A percentile compares a stretch with the other conserved stretches of the same genome.
These are phyloP conservation scores for Lamproptera curius DNA, from an alignment of 2,888 invertebrate genomes.

Conservation along the genomic window DNA sequence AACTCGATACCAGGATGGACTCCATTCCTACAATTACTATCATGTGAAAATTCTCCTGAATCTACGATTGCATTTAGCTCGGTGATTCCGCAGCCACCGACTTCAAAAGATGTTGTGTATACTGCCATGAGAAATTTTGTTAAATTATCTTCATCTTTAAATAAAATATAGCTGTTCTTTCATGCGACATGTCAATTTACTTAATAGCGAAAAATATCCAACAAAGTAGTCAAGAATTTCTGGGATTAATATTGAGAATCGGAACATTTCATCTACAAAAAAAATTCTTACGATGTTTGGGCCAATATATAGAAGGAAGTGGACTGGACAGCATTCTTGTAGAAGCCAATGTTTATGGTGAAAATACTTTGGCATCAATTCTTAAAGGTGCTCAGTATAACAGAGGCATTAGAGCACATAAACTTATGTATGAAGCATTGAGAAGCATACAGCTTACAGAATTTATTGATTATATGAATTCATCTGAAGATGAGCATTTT, in stretches of 20 bases:
- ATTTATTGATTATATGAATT: constrained; percentile 21
- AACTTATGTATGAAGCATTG: constrained; percentile 26
- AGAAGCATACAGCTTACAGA: constrained; percentile 24
- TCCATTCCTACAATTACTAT: constrained; percentile 29
- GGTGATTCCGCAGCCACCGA: constrained; percentile 28
- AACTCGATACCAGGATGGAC: constrained; percentile 28
- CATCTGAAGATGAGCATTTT: constrained; percentile 5
- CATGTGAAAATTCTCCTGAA: constrained; percentile 24
- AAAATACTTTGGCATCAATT: constrained; percentile 27
- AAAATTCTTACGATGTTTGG: constrained; percentile 30
- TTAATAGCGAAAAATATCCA: constrained; percentile 28
- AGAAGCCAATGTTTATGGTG: constrained; percentile 28
- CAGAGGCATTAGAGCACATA: constrained; percentile 28
- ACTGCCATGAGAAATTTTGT: constrained; percentile 31
- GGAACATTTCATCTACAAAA: constrained; percentile 32
- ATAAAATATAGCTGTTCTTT: constrained; percentile 27
- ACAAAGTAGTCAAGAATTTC: constrained; percentile 28
- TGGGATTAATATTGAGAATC: constrained; percentile 25
- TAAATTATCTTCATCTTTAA: constrained; percentile 21
- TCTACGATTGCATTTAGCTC: constrained; percentile 30
- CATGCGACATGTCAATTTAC: constrained; percentile 29
- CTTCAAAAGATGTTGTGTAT: constrained; percentile 29
- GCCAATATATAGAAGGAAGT: constrained; percentile 29
- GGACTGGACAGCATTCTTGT: constrained; percentile 27
- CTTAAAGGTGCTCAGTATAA: constrained; percentile 27